Percentiles rank a stretch among this genome's conserved stretches.
Conservation (phyloP, 2,888 invertebrate genomes). For the Mythimna albipuncta region DNA sequence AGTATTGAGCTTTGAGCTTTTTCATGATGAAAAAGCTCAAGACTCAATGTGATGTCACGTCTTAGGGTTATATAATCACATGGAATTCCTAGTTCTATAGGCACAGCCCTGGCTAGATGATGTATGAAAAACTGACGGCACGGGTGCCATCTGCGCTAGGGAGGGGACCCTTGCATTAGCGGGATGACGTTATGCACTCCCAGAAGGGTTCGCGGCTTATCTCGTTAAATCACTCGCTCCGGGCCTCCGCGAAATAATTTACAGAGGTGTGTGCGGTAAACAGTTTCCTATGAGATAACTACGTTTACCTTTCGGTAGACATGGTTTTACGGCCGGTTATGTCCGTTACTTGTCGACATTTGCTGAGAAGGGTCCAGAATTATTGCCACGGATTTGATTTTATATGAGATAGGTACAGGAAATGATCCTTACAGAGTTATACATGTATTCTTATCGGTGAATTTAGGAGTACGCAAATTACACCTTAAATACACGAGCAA, state of each 20-base stretch:
- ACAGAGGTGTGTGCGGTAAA: conserved; percentile 76
- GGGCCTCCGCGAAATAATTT: conserved; percentile 79
- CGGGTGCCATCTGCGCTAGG: conserved; percentile 88
- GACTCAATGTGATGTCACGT: too few relatives aligned
- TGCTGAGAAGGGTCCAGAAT: conserved; percentile 61
- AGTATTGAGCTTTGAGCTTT: conserved; percentile 14
- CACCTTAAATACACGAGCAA: not conserved
- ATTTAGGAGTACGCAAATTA: conserved; percentile 24
- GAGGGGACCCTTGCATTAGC: conserved; percentile 87
- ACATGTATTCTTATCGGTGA: not conserved
- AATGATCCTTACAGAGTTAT: conserved; percentile 27
- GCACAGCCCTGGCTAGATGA: conserved; percentile 73
- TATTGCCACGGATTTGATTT: conserved; percentile 64
- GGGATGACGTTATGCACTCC: conserved; percentile 90
- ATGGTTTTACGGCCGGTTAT: conserved; percentile 71
- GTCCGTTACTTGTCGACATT: conserved; percentile 61
- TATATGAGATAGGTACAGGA: conserved; percentile 55
- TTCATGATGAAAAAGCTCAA: not conserved
- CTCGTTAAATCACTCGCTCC: conserved; percentile 83
- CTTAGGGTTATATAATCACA: not conserved
- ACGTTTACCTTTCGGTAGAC: conserved; percentile 70
- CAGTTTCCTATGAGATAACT: conserved; percentile 77
- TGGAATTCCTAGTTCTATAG: conserved; percentile 5
- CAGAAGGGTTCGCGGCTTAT: conserved; percentile 87
- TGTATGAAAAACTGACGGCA: conserved; percentile 85